Evolutionary conservation across 30 jellyfish, hydroid and myxozoan species (phyloP).

Genomic region (Aurelia aurita): DNA sequence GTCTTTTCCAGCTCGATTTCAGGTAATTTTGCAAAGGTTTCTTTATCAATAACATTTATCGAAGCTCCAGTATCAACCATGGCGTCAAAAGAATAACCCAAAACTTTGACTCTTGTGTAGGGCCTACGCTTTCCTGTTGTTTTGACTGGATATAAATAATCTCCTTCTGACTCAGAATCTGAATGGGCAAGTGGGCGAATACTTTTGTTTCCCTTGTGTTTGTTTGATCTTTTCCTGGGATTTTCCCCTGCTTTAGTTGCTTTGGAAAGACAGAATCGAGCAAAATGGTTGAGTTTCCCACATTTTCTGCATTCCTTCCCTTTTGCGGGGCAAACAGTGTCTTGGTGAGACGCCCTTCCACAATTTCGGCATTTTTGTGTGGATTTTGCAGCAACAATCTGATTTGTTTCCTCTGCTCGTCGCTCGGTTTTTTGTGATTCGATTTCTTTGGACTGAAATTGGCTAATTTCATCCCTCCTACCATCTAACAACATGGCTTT

Average conservation of each 20-base stretch:
- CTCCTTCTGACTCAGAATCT: slow-evolving; percentile 10
- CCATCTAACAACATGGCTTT: too few relatives aligned
- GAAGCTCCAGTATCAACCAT: too few relatives aligned
- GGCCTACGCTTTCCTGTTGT: slow-evolving; percentile 8
- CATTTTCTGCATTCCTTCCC: too few relatives aligned
- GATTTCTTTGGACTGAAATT: slow-evolving; percentile 19
- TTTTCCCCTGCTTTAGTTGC: neutral
- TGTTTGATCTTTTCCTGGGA: neutral
- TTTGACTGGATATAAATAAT: neutral
- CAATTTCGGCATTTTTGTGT: neutral
- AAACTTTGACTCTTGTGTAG: slow-evolving; percentile 5
- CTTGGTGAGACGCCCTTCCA: neutral
- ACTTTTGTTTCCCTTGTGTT: slow-evolving; percentile 10
- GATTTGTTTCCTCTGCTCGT: neutral
- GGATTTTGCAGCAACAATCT: neutral
- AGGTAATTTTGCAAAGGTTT: too few relatives aligned
- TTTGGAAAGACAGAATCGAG: neutral
- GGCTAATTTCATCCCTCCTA: slow-evolving; percentile 15
- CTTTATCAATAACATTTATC: too few relatives aligned
- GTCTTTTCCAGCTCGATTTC: too few relatives aligned
- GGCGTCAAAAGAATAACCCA: slow-evolving; percentile 4
- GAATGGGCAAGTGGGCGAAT: slow-evolving; percentile 11
- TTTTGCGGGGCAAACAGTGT: too few relatives aligned
- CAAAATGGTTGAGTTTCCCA: too few relatives aligned
- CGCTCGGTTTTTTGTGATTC: neutral